phyloP scores from a whole-genome alignment of 1,140 invertebrate species.

The Parasteatoda tepidariorum region DNA sequence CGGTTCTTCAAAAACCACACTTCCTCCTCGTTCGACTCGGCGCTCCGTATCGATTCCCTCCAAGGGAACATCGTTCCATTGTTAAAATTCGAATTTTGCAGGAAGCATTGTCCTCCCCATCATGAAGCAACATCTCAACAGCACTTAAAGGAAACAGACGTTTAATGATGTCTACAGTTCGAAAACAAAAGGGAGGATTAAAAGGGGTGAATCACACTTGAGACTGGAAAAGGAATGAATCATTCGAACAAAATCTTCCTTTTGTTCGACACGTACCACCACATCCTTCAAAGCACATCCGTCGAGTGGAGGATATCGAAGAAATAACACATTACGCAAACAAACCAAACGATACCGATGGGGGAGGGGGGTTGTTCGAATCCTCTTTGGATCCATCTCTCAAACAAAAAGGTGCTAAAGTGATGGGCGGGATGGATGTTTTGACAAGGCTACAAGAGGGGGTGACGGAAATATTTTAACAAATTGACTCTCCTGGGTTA shows the following conservation, averaged over 20 bases:
- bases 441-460: conserved; percentile 17
- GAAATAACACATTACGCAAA: neutral
- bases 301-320: neutral
- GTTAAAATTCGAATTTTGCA: too few relatives aligned
- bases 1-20: too few relatives aligned
- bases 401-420: conserved; percentile 17
- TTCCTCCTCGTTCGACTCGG: too few relatives aligned
- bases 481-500: conserved; percentile 36
- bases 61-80: too few relatives aligned
- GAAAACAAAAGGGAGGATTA: neutral
- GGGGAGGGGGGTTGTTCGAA: neutral
- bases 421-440: conserved; percentile 17
- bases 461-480: conserved; percentile 44
- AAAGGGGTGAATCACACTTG: neutral
- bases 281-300: neutral
- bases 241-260: neutral
- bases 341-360: neutral
- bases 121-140: too few relatives aligned
- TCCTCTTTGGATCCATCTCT: neutral
- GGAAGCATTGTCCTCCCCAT: too few relatives aligned
- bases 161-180: too few relatives aligned
- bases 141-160: too few relatives aligned
- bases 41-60: too few relatives aligned
- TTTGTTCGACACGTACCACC: neutral
- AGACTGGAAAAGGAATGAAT: neutral